A percentile compares a stretch with the other conserved stretches of the same genome.
These are phyloP conservation scores for Turnix velox DNA, from an alignment of 2,113 vertebrate species.

Conservation along the genomic window DNA sequence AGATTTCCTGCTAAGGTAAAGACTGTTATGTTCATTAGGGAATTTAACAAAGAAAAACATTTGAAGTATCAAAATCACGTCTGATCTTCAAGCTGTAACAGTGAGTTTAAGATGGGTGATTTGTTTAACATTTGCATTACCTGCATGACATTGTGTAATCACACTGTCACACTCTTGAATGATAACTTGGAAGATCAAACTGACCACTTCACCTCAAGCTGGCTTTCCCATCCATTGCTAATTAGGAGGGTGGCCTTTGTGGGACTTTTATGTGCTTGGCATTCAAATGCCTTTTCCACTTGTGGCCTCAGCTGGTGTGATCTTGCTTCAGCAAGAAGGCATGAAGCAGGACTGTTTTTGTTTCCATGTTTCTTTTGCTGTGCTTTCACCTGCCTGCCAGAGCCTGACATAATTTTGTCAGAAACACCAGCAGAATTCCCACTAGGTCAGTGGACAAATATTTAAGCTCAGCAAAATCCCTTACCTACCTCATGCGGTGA, in stretches of 20 bases:
- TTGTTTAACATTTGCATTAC: constrained; percentile 65
- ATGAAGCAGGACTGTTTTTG: background rate
- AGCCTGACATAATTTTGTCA: background rate
- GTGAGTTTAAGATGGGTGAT: constrained; percentile 32
- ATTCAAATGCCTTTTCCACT: constrained; percentile 74
- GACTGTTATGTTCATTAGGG: constrained; percentile 78
- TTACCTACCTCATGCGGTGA: background rate
- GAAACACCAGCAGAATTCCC: constrained; percentile 5
- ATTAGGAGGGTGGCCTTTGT: constrained; percentile 70
- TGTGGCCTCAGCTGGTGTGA: constrained; percentile 58
- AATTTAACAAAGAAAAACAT: constrained; percentile 67
- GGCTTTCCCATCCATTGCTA: constrained; percentile 68
- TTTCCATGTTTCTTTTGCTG: background rate
- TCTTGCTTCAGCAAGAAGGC: constrained; percentile 17
- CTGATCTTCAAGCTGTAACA: constrained; percentile 30
- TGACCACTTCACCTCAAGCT: constrained; percentile 37
- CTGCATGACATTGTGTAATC: constrained; percentile 54
- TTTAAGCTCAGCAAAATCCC: background rate
- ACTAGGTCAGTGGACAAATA: background rate
- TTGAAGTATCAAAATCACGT: background rate
- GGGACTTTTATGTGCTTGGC: constrained; percentile 49
- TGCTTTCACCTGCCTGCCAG: constrained; percentile 12
- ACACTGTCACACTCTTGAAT: constrained; percentile 42
- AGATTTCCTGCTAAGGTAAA: constrained; percentile 74
- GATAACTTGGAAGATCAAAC: constrained; percentile 61